Conservation (phyloP, 2,888 invertebrate species). For the Drosophila mettleri region DNA sequence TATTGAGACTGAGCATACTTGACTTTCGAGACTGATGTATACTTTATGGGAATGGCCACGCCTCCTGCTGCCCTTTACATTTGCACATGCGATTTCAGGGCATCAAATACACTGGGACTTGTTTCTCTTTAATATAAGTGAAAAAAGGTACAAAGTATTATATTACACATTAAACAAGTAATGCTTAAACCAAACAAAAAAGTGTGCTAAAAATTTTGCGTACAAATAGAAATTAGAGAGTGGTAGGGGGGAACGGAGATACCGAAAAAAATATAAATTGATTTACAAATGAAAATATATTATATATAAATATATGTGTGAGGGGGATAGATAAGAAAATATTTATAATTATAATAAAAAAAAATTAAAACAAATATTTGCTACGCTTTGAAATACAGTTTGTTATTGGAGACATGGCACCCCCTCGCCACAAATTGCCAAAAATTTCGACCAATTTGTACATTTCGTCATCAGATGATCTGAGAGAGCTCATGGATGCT, state of each 20-base stretch:
- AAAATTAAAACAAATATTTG: constrained; percentile 47
- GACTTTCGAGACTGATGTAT: constrained; percentile 11
- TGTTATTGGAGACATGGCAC: constrained; percentile 5
- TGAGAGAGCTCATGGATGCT: constrained; percentile 85
- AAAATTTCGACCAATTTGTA: constrained; percentile 86
- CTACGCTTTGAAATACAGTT: constrained; percentile 30
- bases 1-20: not conserved
- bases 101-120: constrained; percentile 56
- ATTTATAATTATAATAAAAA: not conserved
- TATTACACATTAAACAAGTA: constrained; percentile 73
- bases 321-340: not conserved
- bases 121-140: constrained; percentile 37
- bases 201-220: constrained; percentile 68
- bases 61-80: not conserved
- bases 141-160: constrained; percentile 77
- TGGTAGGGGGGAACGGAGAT: constrained; percentile 9
- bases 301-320: not conserved
- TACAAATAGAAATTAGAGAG: constrained; percentile 15
- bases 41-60: not conserved
- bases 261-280: constrained; percentile 19
- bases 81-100: not conserved
- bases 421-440: constrained; percentile 48
- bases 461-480: constrained; percentile 90
- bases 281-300: constrained; percentile 20
- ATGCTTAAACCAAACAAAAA: constrained; percentile 62